phyloP scores from a whole-genome alignment of 2,113 vertebrate genomes.

The Narcine bancroftii region DNA sequence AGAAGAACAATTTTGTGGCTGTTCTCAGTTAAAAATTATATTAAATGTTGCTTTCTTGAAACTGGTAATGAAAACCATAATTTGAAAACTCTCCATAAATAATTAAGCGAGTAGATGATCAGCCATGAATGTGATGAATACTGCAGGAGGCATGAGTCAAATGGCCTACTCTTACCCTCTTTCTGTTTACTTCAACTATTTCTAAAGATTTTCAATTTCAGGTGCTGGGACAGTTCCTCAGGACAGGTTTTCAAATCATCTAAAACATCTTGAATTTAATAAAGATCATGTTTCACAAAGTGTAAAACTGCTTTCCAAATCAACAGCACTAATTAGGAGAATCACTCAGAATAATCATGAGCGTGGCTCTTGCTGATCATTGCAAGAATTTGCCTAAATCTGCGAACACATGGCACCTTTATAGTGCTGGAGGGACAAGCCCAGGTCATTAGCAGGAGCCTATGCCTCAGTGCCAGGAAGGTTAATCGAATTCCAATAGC shows the following conservation, averaged over 20 bases:
- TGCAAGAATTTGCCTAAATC: neutral
- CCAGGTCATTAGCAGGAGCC: too few species aligned
- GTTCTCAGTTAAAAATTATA: neutral
- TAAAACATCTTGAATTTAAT: neutral
- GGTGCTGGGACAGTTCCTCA: neutral
- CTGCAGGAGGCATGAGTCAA: too few species aligned
- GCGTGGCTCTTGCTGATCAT: neutral
- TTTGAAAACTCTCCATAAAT: neutral
- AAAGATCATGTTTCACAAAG: neutral
- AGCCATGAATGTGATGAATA: too few species aligned
- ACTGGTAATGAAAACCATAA: neutral
- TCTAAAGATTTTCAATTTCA: neutral
- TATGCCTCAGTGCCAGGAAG: too few species aligned
- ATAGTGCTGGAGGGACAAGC: too few species aligned
- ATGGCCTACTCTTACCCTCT: too few species aligned
- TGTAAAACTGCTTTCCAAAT: neutral
- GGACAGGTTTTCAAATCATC: neutral
- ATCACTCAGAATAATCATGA: neutral
- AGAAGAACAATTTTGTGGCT: neutral
- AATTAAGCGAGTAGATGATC: neutral
- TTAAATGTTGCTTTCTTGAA: neutral
- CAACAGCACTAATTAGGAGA: neutral
- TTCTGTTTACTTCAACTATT: neutral
- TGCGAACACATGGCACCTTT: too few species aligned
- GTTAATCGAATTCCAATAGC: too few species aligned